Evolutionary conservation across 1,140 invertebrate genomes (phyloP).

Genomic region (Vanessa atalanta): DNA sequence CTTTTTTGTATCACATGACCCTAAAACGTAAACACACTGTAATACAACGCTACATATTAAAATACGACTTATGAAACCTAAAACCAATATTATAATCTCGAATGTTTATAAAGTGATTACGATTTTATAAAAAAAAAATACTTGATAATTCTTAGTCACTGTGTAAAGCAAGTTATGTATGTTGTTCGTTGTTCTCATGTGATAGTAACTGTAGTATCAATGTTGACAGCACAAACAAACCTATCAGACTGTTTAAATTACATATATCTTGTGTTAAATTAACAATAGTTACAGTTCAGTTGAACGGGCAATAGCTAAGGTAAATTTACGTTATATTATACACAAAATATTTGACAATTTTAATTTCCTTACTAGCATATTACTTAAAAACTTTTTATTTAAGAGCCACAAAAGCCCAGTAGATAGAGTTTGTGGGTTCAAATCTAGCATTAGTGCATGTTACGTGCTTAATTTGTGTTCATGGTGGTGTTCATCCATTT

Average conservation of each 20-base stretch:
- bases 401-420: no score
- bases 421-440: no score
- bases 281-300: neutral
- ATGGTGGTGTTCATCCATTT: no score
- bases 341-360: neutral
- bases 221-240: neutral
- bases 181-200: neutral
- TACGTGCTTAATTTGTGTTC: no score
- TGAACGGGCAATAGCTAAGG: neutral
- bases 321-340: neutral
- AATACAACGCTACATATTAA: neutral
- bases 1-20: neutral
- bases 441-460: no score
- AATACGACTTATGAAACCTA: neutral
- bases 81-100: conserved; percentile 6
- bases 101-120: neutral
- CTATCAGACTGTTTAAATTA: conserved; percentile 1
- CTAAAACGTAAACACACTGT: neutral
- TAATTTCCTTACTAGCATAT: no score
- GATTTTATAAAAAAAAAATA: no score
- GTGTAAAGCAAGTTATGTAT: neutral
- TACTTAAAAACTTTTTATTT: no score
- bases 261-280: neutral
- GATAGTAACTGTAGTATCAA: conserved; percentile 1
- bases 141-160: no score